Evolutionary conservation across 1,140 invertebrate species (phyloP).

Genomic region (Drosophila nikananu): DNA sequence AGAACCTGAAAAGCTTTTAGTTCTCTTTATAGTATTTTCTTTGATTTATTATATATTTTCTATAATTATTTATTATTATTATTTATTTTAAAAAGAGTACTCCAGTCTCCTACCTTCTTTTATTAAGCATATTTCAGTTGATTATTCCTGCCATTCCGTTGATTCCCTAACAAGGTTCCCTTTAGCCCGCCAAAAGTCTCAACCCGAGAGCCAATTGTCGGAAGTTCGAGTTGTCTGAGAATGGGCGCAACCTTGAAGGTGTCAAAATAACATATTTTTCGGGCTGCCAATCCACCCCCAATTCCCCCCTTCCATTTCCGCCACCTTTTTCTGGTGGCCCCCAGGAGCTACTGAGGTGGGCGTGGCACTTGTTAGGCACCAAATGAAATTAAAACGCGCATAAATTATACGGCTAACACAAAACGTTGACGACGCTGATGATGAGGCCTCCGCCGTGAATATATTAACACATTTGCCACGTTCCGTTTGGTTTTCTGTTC

Average conservation of each 20-base stretch:
- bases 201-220: conserved; percentile 19
- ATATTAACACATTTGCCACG: conserved; percentile 75
- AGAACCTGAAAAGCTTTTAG: neutral
- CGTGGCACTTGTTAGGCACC: conserved; percentile 74
- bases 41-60: neutral
- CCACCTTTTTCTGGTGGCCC: neutral
- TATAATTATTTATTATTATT: neutral
- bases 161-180: conserved; percentile 20
- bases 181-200: neutral
- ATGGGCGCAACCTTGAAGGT: conserved; percentile 77
- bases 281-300: neutral
- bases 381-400: conserved; percentile 83
- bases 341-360: conserved; percentile 34
- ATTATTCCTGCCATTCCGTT: conserved; percentile 19
- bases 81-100: neutral
- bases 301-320: neutral
- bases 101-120: neutral
- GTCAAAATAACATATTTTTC: conserved; percentile 81
- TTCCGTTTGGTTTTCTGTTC: conserved; percentile 38
- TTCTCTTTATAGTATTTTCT: accelerated
- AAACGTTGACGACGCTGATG: conserved; percentile 41
- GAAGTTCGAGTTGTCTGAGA: conserved; percentile 28
- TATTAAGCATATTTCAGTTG: neutral
- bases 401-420: conserved; percentile 71
- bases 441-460: conserved; percentile 62